These are phyloP conservation scores for Eupithecia subumbrata DNA, from an alignment of 2,888 invertebrate species.

Conservation along the genomic window DNA sequence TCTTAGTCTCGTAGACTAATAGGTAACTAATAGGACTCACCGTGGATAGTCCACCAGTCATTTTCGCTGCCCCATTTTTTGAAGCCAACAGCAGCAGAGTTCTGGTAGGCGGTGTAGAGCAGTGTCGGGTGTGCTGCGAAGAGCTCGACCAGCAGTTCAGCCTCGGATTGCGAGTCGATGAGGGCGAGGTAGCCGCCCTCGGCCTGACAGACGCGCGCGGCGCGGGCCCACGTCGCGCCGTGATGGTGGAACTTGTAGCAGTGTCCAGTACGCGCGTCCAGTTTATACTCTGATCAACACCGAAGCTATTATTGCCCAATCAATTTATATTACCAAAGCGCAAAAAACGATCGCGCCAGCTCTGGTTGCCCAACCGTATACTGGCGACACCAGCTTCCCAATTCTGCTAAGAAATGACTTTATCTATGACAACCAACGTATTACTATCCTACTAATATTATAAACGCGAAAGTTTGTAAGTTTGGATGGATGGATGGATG, in stretches of 20 bases:
- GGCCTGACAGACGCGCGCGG: slow-evolving; percentile 16
- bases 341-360: no score
- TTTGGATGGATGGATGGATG: no score
- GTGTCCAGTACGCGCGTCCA: slow-evolving; percentile 14
- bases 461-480: no score
- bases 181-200: slow-evolving; percentile 20
- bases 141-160: slow-evolving; percentile 3
- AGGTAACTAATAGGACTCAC: background rate
- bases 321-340: no score
- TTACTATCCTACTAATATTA: no score
- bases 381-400: no score
- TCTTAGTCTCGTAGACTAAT: background rate
- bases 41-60: slow-evolving; percentile 22
- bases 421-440: no score
- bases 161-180: slow-evolving; percentile 14
- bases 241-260: slow-evolving; percentile 21
- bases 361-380: no score
- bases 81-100: background rate
- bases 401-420: no score
- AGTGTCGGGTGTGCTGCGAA: slow-evolving; percentile 5
- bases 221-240: slow-evolving; percentile 2
- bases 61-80: slow-evolving; percentile 2
- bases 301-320: background rate
- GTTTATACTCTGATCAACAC: slow-evolving; percentile 6
- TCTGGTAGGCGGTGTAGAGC: slow-evolving; percentile 2